Evolutionary conservation across 2,113 vertebrate species (phyloP).

Genomic region (Nematolebias whitei): DNA sequence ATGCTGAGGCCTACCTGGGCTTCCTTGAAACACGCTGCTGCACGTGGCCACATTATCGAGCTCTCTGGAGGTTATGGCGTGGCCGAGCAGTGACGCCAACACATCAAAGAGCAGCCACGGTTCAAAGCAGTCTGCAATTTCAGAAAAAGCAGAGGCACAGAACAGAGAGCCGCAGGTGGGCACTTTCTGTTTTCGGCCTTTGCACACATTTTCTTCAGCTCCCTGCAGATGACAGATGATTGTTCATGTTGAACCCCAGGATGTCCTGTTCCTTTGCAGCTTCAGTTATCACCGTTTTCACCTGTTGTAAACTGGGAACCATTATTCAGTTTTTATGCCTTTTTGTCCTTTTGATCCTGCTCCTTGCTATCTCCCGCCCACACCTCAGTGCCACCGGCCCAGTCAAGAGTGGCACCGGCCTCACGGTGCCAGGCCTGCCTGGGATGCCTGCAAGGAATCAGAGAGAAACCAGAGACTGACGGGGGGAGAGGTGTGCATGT

Average conservation of each 20-base stretch:
- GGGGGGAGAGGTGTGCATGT: constrained; percentile 10
- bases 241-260: constrained; percentile 33
- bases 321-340: constrained; percentile 11
- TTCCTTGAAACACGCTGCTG: constrained; percentile 54
- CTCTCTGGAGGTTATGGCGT: constrained; percentile 54
- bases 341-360: not conserved
- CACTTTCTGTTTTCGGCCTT: constrained; percentile 48
- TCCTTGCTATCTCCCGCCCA: constrained; percentile 16
- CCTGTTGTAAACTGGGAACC: not conserved
- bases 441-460: constrained; percentile 55
- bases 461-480: constrained; percentile 41
- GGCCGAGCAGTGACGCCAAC: constrained; percentile 54
- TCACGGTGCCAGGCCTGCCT: constrained; percentile 57
- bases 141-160: constrained; percentile 49
- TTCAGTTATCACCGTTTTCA: constrained; percentile 7
- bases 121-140: constrained; percentile 70
- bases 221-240: constrained; percentile 61
- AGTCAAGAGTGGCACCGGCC: constrained; percentile 47
- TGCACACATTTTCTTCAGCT: constrained; percentile 35
- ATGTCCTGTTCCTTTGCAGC: constrained; percentile 17
- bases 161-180: constrained; percentile 70
- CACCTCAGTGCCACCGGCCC: constrained; percentile 29
- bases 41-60: constrained; percentile 57
- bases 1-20: constrained; percentile 53
- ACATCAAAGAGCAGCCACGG: constrained; percentile 53